Conservation (phyloP, 2,888 invertebrate species). For the Platypus cylindrus region DNA sequence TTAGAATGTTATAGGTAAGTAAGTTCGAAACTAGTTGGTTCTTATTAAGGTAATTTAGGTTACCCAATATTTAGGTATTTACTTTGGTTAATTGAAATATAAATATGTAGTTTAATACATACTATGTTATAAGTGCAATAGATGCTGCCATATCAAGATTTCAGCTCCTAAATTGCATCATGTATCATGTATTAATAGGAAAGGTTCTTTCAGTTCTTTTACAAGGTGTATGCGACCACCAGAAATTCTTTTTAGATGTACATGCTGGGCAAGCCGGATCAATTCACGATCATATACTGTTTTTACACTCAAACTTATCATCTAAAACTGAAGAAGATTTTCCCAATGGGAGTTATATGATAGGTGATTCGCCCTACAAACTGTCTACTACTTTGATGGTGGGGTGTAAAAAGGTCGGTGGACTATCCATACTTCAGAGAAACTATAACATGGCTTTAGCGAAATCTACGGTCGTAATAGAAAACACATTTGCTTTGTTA, state of each 20-base stretch:
- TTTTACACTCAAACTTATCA: no score
- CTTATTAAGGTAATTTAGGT: no score
- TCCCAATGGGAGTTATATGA: slow-evolving; percentile 1
- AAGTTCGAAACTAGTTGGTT: no score
- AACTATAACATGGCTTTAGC: not conserved
- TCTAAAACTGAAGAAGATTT: no score
- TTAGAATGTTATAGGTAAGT: no score
- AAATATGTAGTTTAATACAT: no score
- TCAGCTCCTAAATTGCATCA: not conserved
- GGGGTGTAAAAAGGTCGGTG: slow-evolving; percentile 1
- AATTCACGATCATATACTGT: not conserved
- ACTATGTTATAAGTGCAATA: slow-evolving; percentile 1
- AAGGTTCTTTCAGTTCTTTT: slow-evolving; percentile 1
- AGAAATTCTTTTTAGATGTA: slow-evolving; percentile 3
- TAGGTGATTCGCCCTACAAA: not conserved
- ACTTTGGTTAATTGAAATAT: no score
- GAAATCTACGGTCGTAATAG: not conserved
- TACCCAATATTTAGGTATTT: no score
- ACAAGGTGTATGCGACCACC: slow-evolving; percentile 2
- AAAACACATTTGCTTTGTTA: not conserved
- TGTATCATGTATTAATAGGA: not conserved
- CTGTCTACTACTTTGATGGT: not conserved
- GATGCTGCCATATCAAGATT: slow-evolving; percentile 1
- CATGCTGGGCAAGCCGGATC: slow-evolving; percentile 1
- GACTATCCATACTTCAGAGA: not conserved